phyloP scores from a whole-genome alignment of 2,888 invertebrate genomes.

The Incurvaria masculella region DNA sequence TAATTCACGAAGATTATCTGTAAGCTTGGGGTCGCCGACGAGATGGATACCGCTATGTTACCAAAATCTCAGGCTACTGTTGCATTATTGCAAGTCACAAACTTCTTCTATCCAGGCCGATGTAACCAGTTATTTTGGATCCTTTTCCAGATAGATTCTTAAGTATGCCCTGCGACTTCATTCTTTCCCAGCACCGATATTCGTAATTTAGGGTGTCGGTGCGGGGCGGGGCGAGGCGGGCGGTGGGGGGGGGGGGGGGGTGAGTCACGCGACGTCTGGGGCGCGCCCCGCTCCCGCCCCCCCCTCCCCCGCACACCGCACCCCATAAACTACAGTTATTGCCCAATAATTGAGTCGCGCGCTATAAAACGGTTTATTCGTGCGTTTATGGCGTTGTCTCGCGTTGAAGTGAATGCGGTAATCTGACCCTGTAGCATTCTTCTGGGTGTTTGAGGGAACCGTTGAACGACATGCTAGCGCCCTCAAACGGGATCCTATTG shows the following conservation, averaged over 20 bases:
- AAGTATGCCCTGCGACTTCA: too few species aligned
- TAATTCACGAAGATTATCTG: too few species aligned
- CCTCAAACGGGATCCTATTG: too few species aligned
- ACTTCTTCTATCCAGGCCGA: too few species aligned
- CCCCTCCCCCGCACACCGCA: background rate
- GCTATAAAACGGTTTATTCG: background rate
- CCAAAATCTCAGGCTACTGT: too few species aligned
- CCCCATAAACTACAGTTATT: background rate
- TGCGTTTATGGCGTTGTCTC: background rate
- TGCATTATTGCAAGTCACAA: too few species aligned
- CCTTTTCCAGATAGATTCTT: too few species aligned
- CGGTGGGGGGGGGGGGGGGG: constrained; percentile 17
- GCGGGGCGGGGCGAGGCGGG: constrained; percentile 18
- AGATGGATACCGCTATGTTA: too few species aligned
- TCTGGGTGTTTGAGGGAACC: background rate
- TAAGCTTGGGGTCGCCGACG: too few species aligned
- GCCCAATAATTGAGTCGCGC: background rate
- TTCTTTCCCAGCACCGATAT: background rate
- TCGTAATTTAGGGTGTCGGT: constrained; percentile 10
- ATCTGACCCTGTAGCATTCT: background rate
- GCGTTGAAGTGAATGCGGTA: background rate
- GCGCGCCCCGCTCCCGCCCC: background rate
- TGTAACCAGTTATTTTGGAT: too few species aligned
- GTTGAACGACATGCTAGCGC: too few species aligned
- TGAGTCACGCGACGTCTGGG: constrained; percentile 1